Percentiles rank a stretch among this genome's conserved stretches.
Evolutionary conservation across 2,888 invertebrate genomes (phyloP).

Genomic region (Pomacea canaliculata): DNA sequence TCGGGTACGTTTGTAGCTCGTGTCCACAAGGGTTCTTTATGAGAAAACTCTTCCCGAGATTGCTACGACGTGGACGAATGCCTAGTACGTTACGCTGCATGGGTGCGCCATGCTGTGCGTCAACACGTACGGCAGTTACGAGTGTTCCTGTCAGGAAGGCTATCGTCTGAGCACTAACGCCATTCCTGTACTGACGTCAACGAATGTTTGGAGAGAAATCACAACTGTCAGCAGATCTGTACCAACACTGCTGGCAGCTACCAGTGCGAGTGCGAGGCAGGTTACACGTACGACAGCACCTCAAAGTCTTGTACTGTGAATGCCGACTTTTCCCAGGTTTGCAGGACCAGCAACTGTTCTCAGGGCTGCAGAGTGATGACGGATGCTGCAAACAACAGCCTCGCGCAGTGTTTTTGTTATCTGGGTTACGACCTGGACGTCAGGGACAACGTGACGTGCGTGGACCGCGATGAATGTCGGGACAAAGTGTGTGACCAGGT

Average conservation of each 20-base stretch:
- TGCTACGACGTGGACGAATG: constrained; percentile 69
- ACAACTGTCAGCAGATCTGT: constrained; percentile 2
- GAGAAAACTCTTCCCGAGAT: neutral
- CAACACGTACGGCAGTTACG: constrained; percentile 68
- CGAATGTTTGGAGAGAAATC: neutral
- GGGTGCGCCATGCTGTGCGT: constrained; percentile 70
- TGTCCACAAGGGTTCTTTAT: constrained; percentile 32
- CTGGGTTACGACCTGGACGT: neutral
- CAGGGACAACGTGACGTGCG: neutral
- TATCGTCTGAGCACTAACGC: constrained; percentile 41
- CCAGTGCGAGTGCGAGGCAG: constrained; percentile 8
- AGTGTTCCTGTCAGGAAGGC: constrained; percentile 50
- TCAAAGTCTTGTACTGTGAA: neutral
- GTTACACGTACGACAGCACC: neutral
- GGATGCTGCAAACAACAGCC: neutral
- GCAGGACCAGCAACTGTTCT: neutral
- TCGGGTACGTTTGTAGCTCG: constrained; percentile 16
- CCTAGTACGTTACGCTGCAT: constrained; percentile 39
- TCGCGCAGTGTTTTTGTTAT: neutral
- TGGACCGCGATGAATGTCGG: neutral
- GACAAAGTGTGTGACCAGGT: constrained; percentile 11
- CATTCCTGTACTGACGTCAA: constrained; percentile 1
- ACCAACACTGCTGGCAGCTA: constrained; percentile 12
- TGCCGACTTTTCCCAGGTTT: neutral
- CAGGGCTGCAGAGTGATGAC: neutral